Base-by-base conservation (phyloP, 2,113 vertebrate genomes). In the Acanthochromis polyacanthus region DNA sequence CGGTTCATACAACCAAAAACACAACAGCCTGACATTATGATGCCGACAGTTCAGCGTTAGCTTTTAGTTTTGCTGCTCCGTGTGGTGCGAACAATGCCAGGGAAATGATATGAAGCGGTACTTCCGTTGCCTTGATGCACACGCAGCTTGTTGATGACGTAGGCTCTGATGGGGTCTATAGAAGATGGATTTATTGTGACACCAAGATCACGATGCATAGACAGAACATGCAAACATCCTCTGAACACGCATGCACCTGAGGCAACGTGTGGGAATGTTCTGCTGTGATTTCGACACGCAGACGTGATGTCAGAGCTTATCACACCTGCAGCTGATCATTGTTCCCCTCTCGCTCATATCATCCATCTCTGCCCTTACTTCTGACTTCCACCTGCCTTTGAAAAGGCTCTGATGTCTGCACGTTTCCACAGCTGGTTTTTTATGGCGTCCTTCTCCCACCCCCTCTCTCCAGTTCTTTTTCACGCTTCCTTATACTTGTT, bases 311-410 rank as follows among this genome's bases (percentile, higher is more conserved):
- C 46, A 15, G 53, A 19, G 32, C 45, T 51, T 22, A 36, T 56
- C 53, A 51, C 22, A 5, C 15, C 23, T 53, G 16, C 23, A 22
- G 19, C 22, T 58, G 8, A 30, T 16, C 19, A 8, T 46, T 30
- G 1, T 10, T 11, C 9, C 46, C 30, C 32, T 5, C 38, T 51
- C 55, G 36, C n/a, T 76, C 46, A 30, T 62, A 57, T 65, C 11
- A 50, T 73, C 51, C 38, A 14, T 57, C 46, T 63, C 45, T 36
- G 30, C n/a, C 22, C 19, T 61, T 23, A 7, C 16, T 25, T 61
- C 62, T 53, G 56, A 43, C 46, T 55, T 77, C 25, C 12, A 57
- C 51, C 55, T 78, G 50, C 14, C 69, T 55, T 78, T 74, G 52
- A 48, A 75, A 25, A n/a, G 10, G 22, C 43, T 32, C n/a, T 57